A percentile compares a stretch with the other conserved stretches of the same genome.
Conservation (phyloP, 2,797 vertebrate species). For the Coracias cyanogaster region DNA sequence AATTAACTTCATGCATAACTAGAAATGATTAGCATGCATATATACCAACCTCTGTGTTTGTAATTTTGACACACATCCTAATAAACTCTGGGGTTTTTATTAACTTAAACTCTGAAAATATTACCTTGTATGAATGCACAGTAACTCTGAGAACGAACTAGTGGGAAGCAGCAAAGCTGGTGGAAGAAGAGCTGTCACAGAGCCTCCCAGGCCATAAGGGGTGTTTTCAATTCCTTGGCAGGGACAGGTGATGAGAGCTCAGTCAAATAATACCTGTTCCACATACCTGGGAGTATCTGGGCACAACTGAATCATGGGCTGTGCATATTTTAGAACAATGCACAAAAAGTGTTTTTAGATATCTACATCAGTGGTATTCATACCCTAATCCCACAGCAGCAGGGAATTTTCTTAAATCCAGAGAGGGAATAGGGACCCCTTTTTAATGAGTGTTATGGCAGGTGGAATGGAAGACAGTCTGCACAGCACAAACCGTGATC, state of each 20-base stretch:
- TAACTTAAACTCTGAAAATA: slow-evolving; percentile 15
- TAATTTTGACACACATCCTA: slow-evolving; percentile 48
- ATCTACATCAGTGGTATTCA: not conserved
- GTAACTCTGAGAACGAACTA: not conserved
- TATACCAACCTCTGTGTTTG: slow-evolving; percentile 39
- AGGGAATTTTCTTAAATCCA: not conserved
- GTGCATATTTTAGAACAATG: not conserved
- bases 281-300: not conserved
- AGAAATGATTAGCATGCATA: slow-evolving; percentile 57
- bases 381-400: not conserved
- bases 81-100: slow-evolving; percentile 45
- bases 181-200: not conserved
- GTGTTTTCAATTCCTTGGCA: not conserved
- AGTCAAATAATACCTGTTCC: not conserved
- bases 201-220: not conserved
- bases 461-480: not conserved
- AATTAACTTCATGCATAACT: slow-evolving; percentile 73
- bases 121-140: not conserved
- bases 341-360: not conserved
- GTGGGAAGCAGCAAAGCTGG: not conserved
- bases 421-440: not conserved
- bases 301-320: not conserved
- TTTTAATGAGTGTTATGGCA: not conserved
- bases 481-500: not conserved
- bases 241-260: not conserved